Base-by-base conservation (phyloP, 2,113 vertebrate species). In the Strigops habroptila region DNA sequence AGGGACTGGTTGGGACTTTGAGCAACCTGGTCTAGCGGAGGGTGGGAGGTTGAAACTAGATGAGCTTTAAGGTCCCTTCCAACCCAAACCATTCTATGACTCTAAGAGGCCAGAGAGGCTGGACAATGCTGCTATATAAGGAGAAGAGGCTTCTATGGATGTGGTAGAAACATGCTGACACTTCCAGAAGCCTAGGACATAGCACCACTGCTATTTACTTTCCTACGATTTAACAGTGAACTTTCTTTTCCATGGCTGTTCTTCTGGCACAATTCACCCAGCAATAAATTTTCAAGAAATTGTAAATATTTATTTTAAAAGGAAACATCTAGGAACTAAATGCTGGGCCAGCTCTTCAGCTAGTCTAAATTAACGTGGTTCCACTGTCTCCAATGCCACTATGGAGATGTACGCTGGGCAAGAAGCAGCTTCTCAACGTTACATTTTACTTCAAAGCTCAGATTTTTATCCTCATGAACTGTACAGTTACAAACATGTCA, bases 271-370 rank as follows among this genome's bases (percentile, higher is more conserved):
- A 19, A 78, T 62, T 83, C 41, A 52, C 16, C 22, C 80, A 83
- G 82, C 44, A 86, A 88, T 92, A 95, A 75, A 93, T 91, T 91
- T 64, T 73, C 35, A 44, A 80, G 82, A 57, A 93, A 91, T 22
- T 70, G 52, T 64, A 96, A 94, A 79, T 83, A 89, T 82, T 95
- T 90, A 48, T 78, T 95, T 94, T 83, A 82, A 84, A 79, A 92
- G 44, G 90, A 94, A 94, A 84, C 37, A 44, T 63, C 52, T 70
- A 90, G 49, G 55, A 74, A 41, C 69, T 52, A 83, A 92, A 92
- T 16, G 48, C 70, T 60, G 39, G 69, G 86, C 71, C 76, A 95
- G 53, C 39, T 68, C 64, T 86, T 86, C 82, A 85, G 63, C 80
- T 94, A 86, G 73, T 82, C 75, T 57, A 68, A 90, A 95, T 93